Evolutionary conservation across 2,113 vertebrate genomes (phyloP), one percentile per base, ranked within the genome.

Genomic region (Oostethus manadensis): DNA sequence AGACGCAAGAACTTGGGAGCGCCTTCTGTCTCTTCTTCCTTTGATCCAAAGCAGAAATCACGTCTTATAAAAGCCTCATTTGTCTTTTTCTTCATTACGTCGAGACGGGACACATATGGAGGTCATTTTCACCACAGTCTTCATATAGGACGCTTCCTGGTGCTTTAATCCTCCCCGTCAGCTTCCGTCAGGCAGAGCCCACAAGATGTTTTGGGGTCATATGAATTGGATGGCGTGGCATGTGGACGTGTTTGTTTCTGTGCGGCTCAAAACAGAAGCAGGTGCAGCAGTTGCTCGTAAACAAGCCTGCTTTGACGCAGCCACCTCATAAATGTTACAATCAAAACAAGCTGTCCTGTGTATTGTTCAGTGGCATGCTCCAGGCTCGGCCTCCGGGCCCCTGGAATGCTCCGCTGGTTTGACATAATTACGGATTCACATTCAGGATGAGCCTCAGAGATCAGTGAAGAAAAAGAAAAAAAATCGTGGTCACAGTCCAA

Each of bases 191-290:
- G 21, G 21, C 10, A 16, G 43, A 29, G 29, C 13, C 58, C 56
- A 61, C 66, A 65, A 57, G 49, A 23, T 16, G 22, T 11, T 26
- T 51, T 51, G 20, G 7, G 22, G 15, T 15, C 13, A 51, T 16
- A 23, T 15, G 58, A 73, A 57, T 16, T 49, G 62, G 56, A 58
- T 44, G 42, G 48, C 67, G 60, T 69, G 33, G 55, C 33, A 38
- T 67, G 65, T 55, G 68, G 66, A 62, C 13, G 60, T 33, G 3
- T 47, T 66, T 50, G 55, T 51, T 23, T 56, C 29, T 54, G 55
- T 35, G 14, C 38, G 56, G 58, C 22, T 63, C 46, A 72, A 84
- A 87, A 79, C 79, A 82, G 78, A 83, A 82, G 76, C 84, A 86
- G 84, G 84, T 85, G 86, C 69, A 67, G 73, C 22, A 14, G 38